Evolutionary conservation across 2,797 vertebrate species (phyloP), one percentile per base, ranked within the genome.

Genomic region (Muscicapa comitata): DNA sequence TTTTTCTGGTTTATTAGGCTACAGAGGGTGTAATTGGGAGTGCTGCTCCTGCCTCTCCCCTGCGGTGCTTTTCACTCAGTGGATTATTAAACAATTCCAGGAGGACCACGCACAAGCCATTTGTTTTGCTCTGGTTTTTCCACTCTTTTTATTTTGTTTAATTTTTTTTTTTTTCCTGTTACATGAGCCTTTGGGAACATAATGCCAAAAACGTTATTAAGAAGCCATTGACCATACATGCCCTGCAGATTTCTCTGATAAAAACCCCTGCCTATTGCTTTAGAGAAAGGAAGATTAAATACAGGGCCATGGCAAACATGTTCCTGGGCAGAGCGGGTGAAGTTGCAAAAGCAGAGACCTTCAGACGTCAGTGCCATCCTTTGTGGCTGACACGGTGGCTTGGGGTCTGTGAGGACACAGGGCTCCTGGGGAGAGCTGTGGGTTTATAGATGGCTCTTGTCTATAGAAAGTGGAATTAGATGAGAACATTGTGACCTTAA

Each of bases 31-130:
- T 75, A 72, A 88, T 18, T 62, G 37, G 76, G 62, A 86, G 37
- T 4, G 4, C n/a, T 35, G 54, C 76, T 91, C 90, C 70, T 65
- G 54, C 79, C 25, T 90, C 58, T 90, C 33, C 54, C 79, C 90
- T 15, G 54, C 0, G 0, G 65, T 73, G 79, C 70, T 76, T 83
- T 95, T 93, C 25, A 25, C 88, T 73, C 12, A 3, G 31, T 54
- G 77, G 58, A 45, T 94, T 90, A 93, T 84, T 84, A 88, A 94
- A 73, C 75, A 86, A 11, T 75, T 83, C 47, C 54, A 78, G 82
- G 55, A 83, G 70, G 67, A 65, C 62, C 20, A 5, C 2, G 7
- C 58, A 73, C 42, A 67, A 54, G 9, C 28, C 6, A 1, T 65
- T 94, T 81, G 58, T 82, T 91, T 93, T 73, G 40, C 54, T 77